Conservation (phyloP, 2,888 invertebrate genomes). For the Abrostola triplasia region DNA sequence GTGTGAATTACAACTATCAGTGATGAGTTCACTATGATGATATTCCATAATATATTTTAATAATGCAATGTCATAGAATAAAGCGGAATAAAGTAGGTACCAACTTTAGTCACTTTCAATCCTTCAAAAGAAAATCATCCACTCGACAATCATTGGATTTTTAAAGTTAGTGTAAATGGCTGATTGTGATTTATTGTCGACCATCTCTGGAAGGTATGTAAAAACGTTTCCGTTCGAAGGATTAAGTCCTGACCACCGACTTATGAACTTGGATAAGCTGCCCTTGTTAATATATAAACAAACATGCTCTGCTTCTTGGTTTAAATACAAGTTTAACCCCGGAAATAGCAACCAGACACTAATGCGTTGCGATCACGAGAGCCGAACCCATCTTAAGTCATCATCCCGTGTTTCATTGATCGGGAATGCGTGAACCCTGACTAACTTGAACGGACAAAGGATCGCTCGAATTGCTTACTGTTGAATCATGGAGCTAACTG, state of each 20-base stretch:
- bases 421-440: constrained; percentile 70
- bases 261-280: constrained; percentile 24
- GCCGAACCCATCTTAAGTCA: constrained; percentile 42
- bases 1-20: neutral
- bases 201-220: too few species aligned
- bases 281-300: constrained; percentile 38
- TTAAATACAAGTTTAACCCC: constrained; percentile 51
- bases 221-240: too few species aligned
- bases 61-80: neutral
- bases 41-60: neutral
- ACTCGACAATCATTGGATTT: too few species aligned
- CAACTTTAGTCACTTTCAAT: too few species aligned
- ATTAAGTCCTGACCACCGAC: too few species aligned
- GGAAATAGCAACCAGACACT: constrained; percentile 50
- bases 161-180: too few species aligned
- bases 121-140: too few species aligned
- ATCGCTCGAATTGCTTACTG: constrained; percentile 56
- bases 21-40: neutral
- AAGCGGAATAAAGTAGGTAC: too few species aligned
- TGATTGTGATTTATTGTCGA: too few species aligned
- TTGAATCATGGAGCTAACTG: constrained; percentile 57
- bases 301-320: constrained; percentile 32
- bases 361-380: constrained; percentile 46
- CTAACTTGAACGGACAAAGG: constrained; percentile 60
- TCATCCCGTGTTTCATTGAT: constrained; percentile 62